Base-by-base conservation (phyloP, 2,888 invertebrate species). In the Gibbula magus region DNA sequence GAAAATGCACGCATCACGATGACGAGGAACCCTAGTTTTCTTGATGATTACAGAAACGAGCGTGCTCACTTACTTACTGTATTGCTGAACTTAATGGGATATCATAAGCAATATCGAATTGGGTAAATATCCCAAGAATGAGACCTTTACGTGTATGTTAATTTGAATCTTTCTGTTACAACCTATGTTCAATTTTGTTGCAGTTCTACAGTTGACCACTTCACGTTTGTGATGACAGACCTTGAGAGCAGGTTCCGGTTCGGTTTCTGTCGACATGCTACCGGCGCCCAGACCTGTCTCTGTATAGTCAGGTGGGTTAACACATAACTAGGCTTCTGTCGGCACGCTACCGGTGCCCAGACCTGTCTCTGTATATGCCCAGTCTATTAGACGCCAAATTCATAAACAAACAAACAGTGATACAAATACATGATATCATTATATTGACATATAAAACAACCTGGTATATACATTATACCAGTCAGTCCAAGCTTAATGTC, bases 251-350 rank as follows among this genome's bases (percentile, higher is more conserved):
- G 97, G 94, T 99, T 97, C 95, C 97, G 97, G 54, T 99, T 97
- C 94, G 99, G 99, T 86, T 99, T 97, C 93, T 99, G 98, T 93
- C 96, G 99, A 35, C 98, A 97, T 93, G 97, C 98, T 92, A 97
- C 98, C 5, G 96, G 96, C 92, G 95, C 96, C 32, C 96, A 97
- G 91, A 96, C 96, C 25, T 96, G 98, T 83, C 88, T 94, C 10
- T 94, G 94, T 86, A 91, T 94, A 32, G 84, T 94, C 78, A 94
- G 93, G 94, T 94, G 84, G 61, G 86, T 77, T n/a, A n/a, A n/a
- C n/a, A n/a, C n/a, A n/a, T n/a, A n/a, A n/a, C n/a, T n/a, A n/a
- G 99, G 99, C 86, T 99, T 97, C 93, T 99, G 98, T 93, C 96
- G 99, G 32, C 98, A 97, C 93, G 97, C 98, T 92, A 97, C 98